Base-by-base conservation (phyloP, 1,140 invertebrate genomes). In the Macrobrachium nipponense region DNA sequence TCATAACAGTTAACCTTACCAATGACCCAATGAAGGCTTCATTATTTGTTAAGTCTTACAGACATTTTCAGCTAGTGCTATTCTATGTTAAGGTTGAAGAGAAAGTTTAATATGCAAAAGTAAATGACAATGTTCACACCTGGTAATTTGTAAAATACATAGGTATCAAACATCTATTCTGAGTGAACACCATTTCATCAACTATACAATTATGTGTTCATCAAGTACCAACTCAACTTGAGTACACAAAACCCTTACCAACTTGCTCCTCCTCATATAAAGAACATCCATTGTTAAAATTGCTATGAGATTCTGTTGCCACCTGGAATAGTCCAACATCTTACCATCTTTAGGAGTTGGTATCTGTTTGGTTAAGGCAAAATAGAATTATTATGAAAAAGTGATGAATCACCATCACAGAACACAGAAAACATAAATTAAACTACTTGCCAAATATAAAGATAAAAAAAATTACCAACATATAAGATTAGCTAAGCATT, bases 291-390 rank as follows among this genome's bases (percentile, higher is more conserved):
- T 91, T 90, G 97, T 95, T 14, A 99, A 91, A 43, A 99, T 95
- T 0, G 97, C 97, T 79, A 99, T 96, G 68, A 99, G 92, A 92
- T 97, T 98, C 92, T 99, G 98, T 91, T 99, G 98, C 98, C 97
- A 99, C 83, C 98, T 93, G 8, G 97, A 98, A 92, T 97, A 99
- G 91, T 98, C 96, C 70, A 98, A 91, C 14, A 93, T 92, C 62
- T 93, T 91, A 36, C 93, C 94, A 51, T 96, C 95, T 88, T 96
- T 93, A 7, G 96, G 95, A 17, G 95, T 90, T 15, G 97, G 97
- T 92, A 98, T 94, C 94, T 97, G 82, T 36, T n/a, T n/a, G 20
- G 11, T 44, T 44, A 10, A 87, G 68, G 23, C 15, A 64, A 61
- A 60, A 6, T 23, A 23, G 5, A 1, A 11, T 61, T 18, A 78